Conservation (phyloP, 2,113 vertebrate genomes). For the Phaethon lepturus region DNA sequence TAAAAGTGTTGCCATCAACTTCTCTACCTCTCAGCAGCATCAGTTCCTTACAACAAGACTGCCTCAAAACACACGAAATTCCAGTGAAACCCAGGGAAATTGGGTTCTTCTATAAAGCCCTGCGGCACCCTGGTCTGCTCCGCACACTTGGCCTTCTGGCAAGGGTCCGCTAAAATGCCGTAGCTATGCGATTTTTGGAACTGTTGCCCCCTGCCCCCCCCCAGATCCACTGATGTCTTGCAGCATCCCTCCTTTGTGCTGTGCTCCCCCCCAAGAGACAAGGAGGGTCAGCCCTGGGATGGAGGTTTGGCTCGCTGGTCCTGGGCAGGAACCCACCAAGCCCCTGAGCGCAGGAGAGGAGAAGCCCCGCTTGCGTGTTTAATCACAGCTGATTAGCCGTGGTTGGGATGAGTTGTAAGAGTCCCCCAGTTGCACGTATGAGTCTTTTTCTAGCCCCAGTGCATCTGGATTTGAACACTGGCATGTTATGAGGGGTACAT, state of each 20-base stretch:
- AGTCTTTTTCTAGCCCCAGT: background rate
- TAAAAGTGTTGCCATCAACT: background rate
- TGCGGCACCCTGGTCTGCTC: background rate
- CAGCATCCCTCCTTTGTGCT: background rate
- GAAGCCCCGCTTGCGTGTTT: rapidly evolving
- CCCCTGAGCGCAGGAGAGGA: background rate
- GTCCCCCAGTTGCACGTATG: rapidly evolving
- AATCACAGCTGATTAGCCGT: background rate
- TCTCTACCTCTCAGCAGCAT: background rate
- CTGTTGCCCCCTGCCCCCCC: background rate
- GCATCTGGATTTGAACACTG: background rate
- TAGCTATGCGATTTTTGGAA: rapidly evolving
- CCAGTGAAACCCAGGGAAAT: background rate
- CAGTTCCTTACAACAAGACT: too few species aligned
- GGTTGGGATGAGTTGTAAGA: background rate
- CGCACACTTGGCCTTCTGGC: background rate
- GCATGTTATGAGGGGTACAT: background rate
- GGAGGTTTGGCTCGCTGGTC: background rate
- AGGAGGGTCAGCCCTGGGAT: background rate
- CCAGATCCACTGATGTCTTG: background rate
- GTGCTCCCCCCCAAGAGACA: background rate
- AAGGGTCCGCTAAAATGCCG: rapidly evolving
- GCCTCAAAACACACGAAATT: background rate
- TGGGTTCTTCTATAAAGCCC: background rate
- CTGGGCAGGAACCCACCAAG: background rate